A percentile compares a stretch with the other conserved stretches of the same genome.
Evolutionary conservation across 2,888 invertebrate species (phyloP).

Genomic region (Leptopilina syphax): DNA sequence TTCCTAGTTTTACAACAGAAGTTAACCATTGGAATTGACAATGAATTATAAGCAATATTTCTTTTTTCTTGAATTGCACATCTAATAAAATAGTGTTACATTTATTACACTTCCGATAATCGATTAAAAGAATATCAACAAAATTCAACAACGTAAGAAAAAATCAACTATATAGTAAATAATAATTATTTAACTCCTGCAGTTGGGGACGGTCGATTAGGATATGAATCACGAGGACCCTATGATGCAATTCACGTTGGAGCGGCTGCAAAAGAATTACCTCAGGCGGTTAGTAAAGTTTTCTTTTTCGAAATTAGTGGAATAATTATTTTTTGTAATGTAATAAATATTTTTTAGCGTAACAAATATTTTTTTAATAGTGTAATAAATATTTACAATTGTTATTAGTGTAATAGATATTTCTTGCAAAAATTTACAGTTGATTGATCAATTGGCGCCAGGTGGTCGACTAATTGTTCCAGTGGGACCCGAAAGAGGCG

Average conservation of each 20-base stretch:
- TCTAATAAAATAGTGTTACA: too few relatives aligned
- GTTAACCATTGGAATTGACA: too few relatives aligned
- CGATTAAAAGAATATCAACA: too few relatives aligned
- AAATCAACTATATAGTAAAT: too few relatives aligned
- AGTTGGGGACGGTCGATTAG: slow-evolving; percentile 94
- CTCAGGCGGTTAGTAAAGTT: slow-evolving; percentile 82
- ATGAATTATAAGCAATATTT: too few relatives aligned
- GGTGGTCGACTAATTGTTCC: slow-evolving; percentile 96
- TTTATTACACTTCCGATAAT: too few relatives aligned
- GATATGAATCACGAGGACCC: slow-evolving; percentile 86
- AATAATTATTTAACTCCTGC: slow-evolving; percentile 48
- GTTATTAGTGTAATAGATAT: too few relatives aligned
- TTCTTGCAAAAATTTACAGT: slow-evolving; percentile 47
- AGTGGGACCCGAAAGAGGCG: slow-evolving; percentile 90
- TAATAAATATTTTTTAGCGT: not conserved
- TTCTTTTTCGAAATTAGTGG: slow-evolving; percentile 19
- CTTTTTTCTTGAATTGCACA: too few relatives aligned
- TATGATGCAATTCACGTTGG: slow-evolving; percentile 97
- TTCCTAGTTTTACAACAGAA: too few relatives aligned
- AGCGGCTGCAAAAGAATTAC: slow-evolving; percentile 89
- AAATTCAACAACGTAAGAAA: too few relatives aligned
- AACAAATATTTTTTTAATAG: not conserved
- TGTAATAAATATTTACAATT: too few relatives aligned
- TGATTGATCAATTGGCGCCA: slow-evolving; percentile 82
- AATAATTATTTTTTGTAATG: not conserved